Conservation (phyloP, 2,797 vertebrate genomes). For the Semotilus atromaculatus region DNA sequence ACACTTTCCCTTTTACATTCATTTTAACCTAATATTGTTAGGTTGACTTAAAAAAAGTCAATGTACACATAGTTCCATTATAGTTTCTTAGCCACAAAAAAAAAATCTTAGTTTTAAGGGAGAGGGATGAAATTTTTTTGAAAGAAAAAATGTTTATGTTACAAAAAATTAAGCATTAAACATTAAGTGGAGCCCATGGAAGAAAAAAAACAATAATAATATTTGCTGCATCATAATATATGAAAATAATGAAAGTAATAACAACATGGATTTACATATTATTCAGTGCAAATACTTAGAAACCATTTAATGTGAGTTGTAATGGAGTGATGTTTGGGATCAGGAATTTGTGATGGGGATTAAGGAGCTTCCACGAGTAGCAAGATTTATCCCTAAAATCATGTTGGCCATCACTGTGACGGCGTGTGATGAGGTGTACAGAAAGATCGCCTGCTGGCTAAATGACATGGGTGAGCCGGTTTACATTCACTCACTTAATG, state of each 20-base stretch:
- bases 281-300: background rate
- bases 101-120: background rate
- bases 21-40: background rate
- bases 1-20: background rate
- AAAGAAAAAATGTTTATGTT: background rate
- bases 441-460: conserved; percentile 95
- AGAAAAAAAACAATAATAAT: background rate
- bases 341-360: conserved; percentile 95
- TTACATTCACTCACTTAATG: background rate
- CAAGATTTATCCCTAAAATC: conserved; percentile 93
- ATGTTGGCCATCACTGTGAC: conserved; percentile 93
- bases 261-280: background rate
- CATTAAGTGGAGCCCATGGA: background rate
- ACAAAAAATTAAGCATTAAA: background rate
- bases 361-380: conserved; percentile 89
- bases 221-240: background rate
- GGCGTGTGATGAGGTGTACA: conserved; percentile 93
- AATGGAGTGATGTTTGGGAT: conserved; percentile 55
- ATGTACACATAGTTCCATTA: background rate
- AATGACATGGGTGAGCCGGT: conserved; percentile 91
- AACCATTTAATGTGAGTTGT: background rate
- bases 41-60: background rate
- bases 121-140: background rate
- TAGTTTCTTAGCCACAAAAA: background rate
- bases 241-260: background rate